phyloP scores from a whole-genome alignment of 1,140 invertebrate genomes.

The Brachionus angularis region DNA sequence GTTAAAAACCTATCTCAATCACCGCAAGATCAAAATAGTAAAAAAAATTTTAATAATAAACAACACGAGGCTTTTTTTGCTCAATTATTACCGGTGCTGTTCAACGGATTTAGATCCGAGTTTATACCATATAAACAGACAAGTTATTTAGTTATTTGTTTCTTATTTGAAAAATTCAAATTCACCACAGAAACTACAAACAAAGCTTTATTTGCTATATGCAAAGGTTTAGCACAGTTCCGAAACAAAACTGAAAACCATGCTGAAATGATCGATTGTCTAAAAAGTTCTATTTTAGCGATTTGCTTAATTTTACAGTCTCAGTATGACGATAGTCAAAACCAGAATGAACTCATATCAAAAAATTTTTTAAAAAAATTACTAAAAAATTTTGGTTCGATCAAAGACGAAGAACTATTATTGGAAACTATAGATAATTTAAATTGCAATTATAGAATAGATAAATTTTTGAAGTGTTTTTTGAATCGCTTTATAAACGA shows the following conservation, averaged over 20 bases:
- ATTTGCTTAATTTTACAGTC: constrained; percentile 15
- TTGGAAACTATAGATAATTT: constrained; percentile 5
- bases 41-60: no score
- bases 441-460: background rate
- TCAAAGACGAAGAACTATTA: background rate
- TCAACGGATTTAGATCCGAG: constrained; percentile 15
- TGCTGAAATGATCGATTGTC: background rate
- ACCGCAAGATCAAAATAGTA: background rate
- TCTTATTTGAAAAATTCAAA: constrained; percentile 35
- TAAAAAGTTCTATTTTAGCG: constrained; percentile 21
- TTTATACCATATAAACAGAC: constrained; percentile 21
- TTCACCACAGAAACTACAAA: background rate
- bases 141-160: constrained; percentile 18
- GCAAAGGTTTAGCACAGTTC: background rate
- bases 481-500: background rate
- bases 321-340: background rate
- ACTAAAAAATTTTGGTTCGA: constrained; percentile 25
- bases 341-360: constrained; percentile 4
- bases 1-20: constrained; percentile 7
- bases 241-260: background rate
- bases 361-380: constrained; percentile 35
- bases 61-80: constrained; percentile 43
- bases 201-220: background rate
- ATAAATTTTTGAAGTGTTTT: constrained; percentile 28
- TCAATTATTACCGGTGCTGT: constrained; percentile 15